These are phyloP conservation scores for Polypterus senegalus DNA, from an alignment of 2,113 vertebrate genomes.

Conservation along the genomic window DNA sequence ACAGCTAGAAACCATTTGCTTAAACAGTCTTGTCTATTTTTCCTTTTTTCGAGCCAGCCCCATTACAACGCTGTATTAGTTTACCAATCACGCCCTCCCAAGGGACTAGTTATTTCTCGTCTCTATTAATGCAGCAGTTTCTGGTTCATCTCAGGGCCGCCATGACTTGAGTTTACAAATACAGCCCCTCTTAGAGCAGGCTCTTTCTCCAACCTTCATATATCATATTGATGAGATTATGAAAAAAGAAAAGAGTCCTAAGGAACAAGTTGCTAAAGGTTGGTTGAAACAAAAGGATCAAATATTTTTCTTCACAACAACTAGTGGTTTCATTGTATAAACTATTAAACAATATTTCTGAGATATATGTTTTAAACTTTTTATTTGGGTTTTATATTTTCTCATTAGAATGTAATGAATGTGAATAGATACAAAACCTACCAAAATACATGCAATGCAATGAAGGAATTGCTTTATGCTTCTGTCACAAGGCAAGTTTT, in stretches of 20 bases:
- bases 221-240: conserved; percentile 4
- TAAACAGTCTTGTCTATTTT: conserved; percentile 9
- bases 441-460: too few relatives aligned
- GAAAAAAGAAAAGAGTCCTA: conserved; percentile 9
- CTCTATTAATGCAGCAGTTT: conserved; percentile 4
- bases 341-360: too few relatives aligned
- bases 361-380: too few relatives aligned
- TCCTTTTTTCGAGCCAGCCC: conserved; percentile 4
- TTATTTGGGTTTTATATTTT: too few relatives aligned
- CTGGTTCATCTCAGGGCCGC: conserved; percentile 9
- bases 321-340: too few relatives aligned
- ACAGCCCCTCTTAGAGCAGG: background rate
- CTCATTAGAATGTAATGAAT: too few relatives aligned
- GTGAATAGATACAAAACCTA: too few relatives aligned
- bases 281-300: background rate
- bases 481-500: too few relatives aligned
- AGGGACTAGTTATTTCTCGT: conserved; percentile 3
- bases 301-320: too few relatives aligned
- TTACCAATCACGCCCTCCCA: conserved; percentile 1
- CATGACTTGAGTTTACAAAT: conserved; percentile 19
- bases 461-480: too few relatives aligned
- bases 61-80: background rate
- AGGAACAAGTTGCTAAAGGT: background rate
- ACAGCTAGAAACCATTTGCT: conserved; percentile 5
- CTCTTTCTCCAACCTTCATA: background rate